Evolutionary conservation across 1,140 invertebrate species (phyloP).

Genomic region (Saccostrea glomerata): DNA sequence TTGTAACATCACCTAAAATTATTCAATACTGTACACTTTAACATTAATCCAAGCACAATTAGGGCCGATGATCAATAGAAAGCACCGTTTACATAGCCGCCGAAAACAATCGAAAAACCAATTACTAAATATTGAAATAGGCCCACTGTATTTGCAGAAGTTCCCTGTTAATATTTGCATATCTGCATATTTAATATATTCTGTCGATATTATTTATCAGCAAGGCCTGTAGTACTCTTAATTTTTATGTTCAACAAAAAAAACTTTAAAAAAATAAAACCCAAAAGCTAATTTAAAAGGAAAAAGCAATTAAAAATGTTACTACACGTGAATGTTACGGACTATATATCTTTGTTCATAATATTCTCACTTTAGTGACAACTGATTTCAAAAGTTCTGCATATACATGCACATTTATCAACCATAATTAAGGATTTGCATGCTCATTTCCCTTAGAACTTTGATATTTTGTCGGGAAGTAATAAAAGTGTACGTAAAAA

Average conservation of each 20-base stretch:
- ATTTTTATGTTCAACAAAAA: background rate
- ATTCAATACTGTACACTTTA: background rate
- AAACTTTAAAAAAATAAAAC: too few relatives aligned
- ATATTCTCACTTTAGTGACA: too few relatives aligned
- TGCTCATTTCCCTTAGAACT: background rate
- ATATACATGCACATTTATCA: background rate
- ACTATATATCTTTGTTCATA: too few relatives aligned
- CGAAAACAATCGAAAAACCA: background rate
- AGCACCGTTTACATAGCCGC: background rate
- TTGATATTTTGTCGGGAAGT: background rate
- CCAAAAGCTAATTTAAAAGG: too few relatives aligned
- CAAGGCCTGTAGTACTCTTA: background rate
- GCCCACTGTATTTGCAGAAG: background rate
- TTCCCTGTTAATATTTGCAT: background rate
- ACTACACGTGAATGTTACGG: too few relatives aligned
- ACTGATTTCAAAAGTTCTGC: too few relatives aligned
- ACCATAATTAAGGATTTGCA: background rate
- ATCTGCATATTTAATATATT: conserved; percentile 12
- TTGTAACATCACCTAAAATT: too few relatives aligned
- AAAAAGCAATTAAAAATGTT: too few relatives aligned
- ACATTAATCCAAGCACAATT: background rate
- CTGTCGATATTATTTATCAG: background rate
- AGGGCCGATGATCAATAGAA: background rate
- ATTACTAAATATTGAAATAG: conserved; percentile 20
- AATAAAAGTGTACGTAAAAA: background rate